Evolutionary conservation across 2,888 invertebrate genomes (phyloP).

Genomic region (Diplazon laetatorius): DNA sequence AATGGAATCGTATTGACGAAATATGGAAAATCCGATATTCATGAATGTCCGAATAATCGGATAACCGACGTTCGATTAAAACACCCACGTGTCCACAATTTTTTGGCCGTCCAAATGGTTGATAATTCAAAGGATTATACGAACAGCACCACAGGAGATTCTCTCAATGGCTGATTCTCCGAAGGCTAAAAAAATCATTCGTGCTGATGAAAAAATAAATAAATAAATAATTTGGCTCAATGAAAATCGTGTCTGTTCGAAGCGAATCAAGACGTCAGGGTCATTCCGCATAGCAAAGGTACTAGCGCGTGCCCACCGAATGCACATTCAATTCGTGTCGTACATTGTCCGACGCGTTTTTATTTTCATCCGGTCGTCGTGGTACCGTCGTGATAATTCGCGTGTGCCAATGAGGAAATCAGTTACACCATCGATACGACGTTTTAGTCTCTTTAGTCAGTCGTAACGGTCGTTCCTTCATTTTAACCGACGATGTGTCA

Average conservation of each 20-base stretch:
- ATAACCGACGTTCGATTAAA: too few relatives aligned
- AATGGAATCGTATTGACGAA: too few relatives aligned
- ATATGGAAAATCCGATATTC: too few relatives aligned
- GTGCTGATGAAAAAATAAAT: too few relatives aligned
- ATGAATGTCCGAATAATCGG: too few relatives aligned
- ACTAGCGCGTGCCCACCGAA: conserved; percentile 22
- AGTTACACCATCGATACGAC: background rate
- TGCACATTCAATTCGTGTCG: background rate
- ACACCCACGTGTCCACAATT: too few relatives aligned
- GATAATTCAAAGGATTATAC: too few relatives aligned
- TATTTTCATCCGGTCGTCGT: conserved; percentile 33
- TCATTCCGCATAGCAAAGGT: conserved; percentile 24
- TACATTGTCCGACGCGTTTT: conserved; percentile 4
- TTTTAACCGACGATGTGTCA: conserved; percentile 1
- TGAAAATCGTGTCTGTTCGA: background rate
- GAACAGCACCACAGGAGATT: too few relatives aligned
- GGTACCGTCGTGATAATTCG: conserved; percentile 26
- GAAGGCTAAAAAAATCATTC: too few relatives aligned
- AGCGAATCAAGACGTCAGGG: conserved; percentile 7
- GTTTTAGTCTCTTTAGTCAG: background rate
- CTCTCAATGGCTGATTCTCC: too few relatives aligned
- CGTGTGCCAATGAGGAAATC: conserved; percentile 40
- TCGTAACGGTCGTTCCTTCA: background rate
- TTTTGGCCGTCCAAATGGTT: too few relatives aligned
- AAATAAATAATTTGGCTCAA: too few relatives aligned